Conservation (phyloP, 2,797 vertebrate species). For the Hypotaenidia philippensis region DNA sequence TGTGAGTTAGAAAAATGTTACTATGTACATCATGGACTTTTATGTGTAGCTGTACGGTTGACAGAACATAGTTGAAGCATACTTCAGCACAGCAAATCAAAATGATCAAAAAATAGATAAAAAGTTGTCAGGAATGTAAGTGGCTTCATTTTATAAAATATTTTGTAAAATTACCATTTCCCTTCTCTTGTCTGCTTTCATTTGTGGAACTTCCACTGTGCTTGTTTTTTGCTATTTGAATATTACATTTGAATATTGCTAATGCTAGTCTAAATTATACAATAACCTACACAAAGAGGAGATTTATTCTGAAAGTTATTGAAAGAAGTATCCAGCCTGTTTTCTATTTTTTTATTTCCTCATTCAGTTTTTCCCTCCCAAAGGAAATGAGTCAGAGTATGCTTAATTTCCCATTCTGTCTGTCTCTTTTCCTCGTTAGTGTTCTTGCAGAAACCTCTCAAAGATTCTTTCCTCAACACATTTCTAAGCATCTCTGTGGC, state of each 20-base stretch:
- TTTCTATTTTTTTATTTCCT: slow-evolving; percentile 34
- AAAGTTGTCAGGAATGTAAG: not conserved
- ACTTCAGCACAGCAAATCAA: not conserved
- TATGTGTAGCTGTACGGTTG: not conserved
- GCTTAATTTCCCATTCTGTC: slow-evolving; percentile 28
- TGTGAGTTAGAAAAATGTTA: not conserved
- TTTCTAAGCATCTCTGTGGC: not conserved
- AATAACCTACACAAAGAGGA: not conserved
- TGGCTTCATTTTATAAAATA: not conserved
- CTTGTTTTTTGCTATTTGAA: not conserved
- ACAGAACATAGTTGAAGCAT: not conserved
- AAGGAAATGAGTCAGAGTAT: slow-evolving; percentile 55
- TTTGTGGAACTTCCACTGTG: not conserved
- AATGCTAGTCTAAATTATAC: not conserved
- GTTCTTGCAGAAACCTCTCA: not conserved
- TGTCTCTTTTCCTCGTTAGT: not conserved
- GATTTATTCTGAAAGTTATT: slow-evolving; percentile 22
- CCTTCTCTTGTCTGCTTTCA: not conserved
- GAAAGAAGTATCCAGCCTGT: not conserved
- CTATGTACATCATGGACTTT: not conserved
- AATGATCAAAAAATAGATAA: not conserved
- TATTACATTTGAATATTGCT: not conserved
- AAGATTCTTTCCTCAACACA: not conserved
- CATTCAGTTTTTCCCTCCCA: slow-evolving; percentile 11
- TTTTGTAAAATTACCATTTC: not conserved